Conservation (phyloP, 2,797 vertebrate species). For the Myotis vivesi region DNA sequence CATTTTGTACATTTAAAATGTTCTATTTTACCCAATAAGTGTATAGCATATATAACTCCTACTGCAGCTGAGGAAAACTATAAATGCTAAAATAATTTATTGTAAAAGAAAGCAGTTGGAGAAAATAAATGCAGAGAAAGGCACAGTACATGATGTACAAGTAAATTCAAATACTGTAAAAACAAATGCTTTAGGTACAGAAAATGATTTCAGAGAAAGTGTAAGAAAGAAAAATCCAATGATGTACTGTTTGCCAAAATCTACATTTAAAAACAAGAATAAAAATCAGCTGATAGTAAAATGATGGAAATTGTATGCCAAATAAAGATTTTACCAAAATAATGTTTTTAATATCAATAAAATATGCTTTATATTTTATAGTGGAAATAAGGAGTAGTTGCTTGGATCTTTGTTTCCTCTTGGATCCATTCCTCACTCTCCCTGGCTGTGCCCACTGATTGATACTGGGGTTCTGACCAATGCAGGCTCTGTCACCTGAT, state of each 20-base stretch:
- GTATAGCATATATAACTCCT: not conserved
- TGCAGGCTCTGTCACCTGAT: not conserved
- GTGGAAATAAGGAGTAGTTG: not conserved
- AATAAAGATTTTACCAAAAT: not conserved
- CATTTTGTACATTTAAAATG: not conserved
- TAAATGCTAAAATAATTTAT: not conserved
- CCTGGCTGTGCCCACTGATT: not conserved
- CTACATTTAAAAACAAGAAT: not conserved
- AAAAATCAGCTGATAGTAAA: not conserved
- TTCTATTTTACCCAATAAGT: not conserved
- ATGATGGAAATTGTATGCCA: not conserved
- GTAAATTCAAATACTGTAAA: not conserved
- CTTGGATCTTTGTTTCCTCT: not conserved
- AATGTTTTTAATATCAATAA: not conserved
- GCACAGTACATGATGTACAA: not conserved
- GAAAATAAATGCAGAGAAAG: not conserved
- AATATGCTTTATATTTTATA: not conserved
- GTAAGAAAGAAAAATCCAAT: not conserved
- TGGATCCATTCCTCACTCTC: not conserved
- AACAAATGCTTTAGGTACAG: not conserved
- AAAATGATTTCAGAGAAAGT: not conserved
- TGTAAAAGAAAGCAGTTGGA: not conserved
- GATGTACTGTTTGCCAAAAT: not conserved
- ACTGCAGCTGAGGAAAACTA: not conserved
- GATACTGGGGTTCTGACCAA: not conserved